Evolutionary conservation across 2,113 vertebrate species (phyloP).

Genomic region (Ictidomys tridecemlineatus): DNA sequence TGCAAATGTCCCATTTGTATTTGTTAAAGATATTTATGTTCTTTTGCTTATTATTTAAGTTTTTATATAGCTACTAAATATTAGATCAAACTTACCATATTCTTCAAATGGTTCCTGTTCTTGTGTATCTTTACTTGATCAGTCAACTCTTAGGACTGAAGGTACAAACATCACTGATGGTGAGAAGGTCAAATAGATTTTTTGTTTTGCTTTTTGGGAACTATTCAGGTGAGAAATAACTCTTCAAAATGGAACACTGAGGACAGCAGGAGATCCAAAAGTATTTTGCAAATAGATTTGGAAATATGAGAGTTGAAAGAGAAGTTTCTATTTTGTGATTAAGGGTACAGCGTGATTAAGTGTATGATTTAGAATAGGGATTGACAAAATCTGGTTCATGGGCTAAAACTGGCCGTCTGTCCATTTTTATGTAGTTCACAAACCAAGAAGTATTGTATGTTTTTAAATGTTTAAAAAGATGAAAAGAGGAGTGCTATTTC

Average conservation of each 20-base stretch:
- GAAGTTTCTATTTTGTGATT: conserved; percentile 26
- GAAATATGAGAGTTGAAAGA: neutral
- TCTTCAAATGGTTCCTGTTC: neutral
- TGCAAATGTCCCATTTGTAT: neutral
- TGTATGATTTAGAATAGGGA: neutral
- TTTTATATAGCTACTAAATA: neutral
- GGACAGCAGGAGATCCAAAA: neutral
- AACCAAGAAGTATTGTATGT: neutral
- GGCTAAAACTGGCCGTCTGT: neutral
- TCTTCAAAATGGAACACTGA: neutral
- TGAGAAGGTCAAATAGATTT: neutral
- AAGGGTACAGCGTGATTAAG: neutral
- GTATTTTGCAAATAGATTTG: neutral
- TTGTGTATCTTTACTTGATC: neutral
- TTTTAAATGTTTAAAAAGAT: conserved; percentile 10
- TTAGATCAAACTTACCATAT: neutral
- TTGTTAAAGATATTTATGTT: conserved; percentile 13
- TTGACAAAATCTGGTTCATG: neutral
- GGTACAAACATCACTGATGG: neutral
- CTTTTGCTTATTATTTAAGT: conserved; percentile 33
- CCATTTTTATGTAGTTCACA: neutral
- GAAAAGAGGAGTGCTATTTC: neutral
- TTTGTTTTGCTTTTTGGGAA: neutral
- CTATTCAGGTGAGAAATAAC: conserved; percentile 3
- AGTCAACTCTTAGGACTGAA: neutral